Base-by-base conservation (phyloP, 2,113 vertebrate genomes). In the Geococcyx californianus region DNA sequence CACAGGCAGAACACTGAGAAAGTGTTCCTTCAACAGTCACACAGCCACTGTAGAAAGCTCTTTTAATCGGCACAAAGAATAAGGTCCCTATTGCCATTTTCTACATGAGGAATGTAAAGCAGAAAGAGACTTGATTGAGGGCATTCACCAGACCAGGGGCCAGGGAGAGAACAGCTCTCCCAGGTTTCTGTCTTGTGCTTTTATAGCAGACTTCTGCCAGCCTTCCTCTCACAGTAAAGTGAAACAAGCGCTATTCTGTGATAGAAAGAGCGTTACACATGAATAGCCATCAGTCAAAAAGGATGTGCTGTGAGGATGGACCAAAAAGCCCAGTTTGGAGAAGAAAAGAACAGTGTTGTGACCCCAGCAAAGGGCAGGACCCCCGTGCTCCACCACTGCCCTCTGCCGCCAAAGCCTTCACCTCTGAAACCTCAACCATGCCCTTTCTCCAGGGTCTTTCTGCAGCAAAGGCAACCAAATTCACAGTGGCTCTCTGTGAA, bases 231-330 rank as follows among this genome's bases (percentile, higher is more conserved):
- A 9, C 5, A 78, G 38, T 8, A 23, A 74, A 81, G 59, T 21
- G 38, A 75, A 87, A 86, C 52, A 75, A 93, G 62, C 34, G 74
- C 85, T 94, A 55, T 90, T 88, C 56, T 79, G 87, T 44, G 40
- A 24, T 9, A 55, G 79, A 92, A 87, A 60, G 56, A 72, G 67
- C 31, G 7, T 7, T 52, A 66, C 85, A 59, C n/a, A 31, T 90
- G 82, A 95, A 90, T 55, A 55, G 88, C 82, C 78, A 82, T 76
- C 94, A 92, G 89, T 80, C 86, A 86, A n/a, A 89, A 52, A 83
- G 76, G 89, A 52, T 76, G 89, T 89, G 83, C 59, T 60, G 40
- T 25, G 29, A 77, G 83, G 63, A 90, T 59, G 67, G 75, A 26
- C 70, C 85, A 58, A 82, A 79, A 79, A 36, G 56, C 62, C 78